These are phyloP conservation scores for Podotricha telesiphe DNA, from an alignment of 2,888 invertebrate genomes.

Conservation along the genomic window DNA sequence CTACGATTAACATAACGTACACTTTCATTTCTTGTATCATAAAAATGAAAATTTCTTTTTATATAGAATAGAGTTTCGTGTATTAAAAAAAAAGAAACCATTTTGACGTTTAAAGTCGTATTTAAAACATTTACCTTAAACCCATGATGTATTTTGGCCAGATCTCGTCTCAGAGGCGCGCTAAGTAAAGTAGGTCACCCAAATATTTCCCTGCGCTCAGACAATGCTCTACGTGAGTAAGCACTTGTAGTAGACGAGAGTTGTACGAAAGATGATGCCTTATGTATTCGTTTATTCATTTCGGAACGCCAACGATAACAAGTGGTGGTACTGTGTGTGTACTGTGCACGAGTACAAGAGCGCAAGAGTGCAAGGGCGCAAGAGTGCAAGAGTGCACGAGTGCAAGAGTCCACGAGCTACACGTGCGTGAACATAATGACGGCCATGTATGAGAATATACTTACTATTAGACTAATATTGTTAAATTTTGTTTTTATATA, in stretches of 20 bases:
- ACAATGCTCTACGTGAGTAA: slow-evolving; percentile 23
- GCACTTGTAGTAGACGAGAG: slow-evolving; percentile 21
- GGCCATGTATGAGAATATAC: too few species aligned
- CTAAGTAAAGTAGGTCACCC: slow-evolving; percentile 27
- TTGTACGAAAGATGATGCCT: slow-evolving; percentile 9
- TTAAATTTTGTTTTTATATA: too few species aligned
- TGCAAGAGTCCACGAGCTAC: too few species aligned
- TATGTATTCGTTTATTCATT: slow-evolving; percentile 15
- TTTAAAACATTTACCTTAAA: not conserved
- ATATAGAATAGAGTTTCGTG: too few species aligned
- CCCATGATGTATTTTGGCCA: not conserved
- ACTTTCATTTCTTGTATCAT: too few species aligned
- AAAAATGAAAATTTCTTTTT: too few species aligned
- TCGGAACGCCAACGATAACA: slow-evolving; percentile 3
- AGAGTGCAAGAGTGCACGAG: not conserved
- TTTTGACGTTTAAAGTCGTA: not conserved
- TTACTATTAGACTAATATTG: too few species aligned
- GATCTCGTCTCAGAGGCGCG: slow-evolving; percentile 2
- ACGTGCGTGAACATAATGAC: too few species aligned
- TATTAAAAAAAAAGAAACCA: too few species aligned
- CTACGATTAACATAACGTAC: too few species aligned
- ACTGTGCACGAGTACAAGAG: not conserved
- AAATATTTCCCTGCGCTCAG: slow-evolving; percentile 21
- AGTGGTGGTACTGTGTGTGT: not conserved
- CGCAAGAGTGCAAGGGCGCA: not conserved